Percentiles rank a stretch among this genome's conserved stretches.
These are phyloP conservation scores for Ernsta delagoae DNA, from an alignment of 2,888 invertebrate genomes.

Conservation along the genomic window DNA sequence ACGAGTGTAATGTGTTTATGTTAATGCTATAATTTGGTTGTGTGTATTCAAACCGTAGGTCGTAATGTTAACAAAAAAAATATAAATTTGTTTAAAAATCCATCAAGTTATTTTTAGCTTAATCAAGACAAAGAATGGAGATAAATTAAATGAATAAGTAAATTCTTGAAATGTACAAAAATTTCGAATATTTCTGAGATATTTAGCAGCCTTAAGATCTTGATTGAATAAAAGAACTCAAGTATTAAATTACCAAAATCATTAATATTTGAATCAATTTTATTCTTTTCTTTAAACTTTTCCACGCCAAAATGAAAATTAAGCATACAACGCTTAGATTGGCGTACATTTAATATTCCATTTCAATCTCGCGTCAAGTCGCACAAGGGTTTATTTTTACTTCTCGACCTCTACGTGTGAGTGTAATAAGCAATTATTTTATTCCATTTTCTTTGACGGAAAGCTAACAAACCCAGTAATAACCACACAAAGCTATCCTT, in stretches of 20 bases:
- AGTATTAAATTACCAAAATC: too few relatives aligned
- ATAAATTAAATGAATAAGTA: too few relatives aligned
- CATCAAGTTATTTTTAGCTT: too few relatives aligned
- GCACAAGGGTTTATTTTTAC: conserved; percentile 22
- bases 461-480: conserved; percentile 34
- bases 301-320: neutral
- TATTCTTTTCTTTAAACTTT: conserved; percentile 1
- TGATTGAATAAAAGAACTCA: too few relatives aligned
- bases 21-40: too few relatives aligned
- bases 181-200: too few relatives aligned
- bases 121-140: too few relatives aligned
- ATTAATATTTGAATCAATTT: neutral
- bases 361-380: conserved; percentile 15
- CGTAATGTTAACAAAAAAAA: too few relatives aligned
- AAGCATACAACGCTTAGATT: neutral
- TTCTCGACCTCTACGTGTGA: conserved; percentile 9
- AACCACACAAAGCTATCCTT: conserved; percentile 20
- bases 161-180: too few relatives aligned
- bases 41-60: too few relatives aligned
- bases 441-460: conserved; percentile 32
- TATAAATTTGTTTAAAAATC: too few relatives aligned
- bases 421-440: conserved; percentile 30
- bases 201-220: too few relatives aligned
- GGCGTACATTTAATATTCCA: conserved; percentile 1
- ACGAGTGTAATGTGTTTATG: neutral